Evolutionary conservation across 2,113 vertebrate species (phyloP), one percentile per base, ranked within the genome.

Genomic region (Chitala chitala): DNA sequence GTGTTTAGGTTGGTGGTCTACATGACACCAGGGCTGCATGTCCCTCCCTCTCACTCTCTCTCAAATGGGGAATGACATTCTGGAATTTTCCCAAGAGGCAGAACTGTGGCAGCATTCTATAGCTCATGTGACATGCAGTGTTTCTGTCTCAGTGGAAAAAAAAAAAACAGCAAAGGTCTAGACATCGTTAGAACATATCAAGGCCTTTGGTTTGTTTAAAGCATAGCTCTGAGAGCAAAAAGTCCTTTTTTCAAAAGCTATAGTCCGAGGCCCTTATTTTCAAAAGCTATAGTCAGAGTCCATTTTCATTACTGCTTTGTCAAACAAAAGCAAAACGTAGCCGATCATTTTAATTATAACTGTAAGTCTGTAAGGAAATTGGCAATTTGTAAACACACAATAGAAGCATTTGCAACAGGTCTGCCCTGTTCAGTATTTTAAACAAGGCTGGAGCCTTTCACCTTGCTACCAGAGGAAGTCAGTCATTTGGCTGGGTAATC

Each of bases 401-500:
- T 22, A 17, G 15, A 20, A 0, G 38, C 24, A n/a, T 2, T 66
- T 66, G 38, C 7, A 12, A n/a, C 40, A 46, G 40, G 20, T 66
- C 15, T 1, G 24, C 10, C 4, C 31, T 5, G 4, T 24, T n/a
- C 26, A 5, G 5, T 44, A 29, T 26, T 15, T 29, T 24, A 7
- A 17, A 7, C 15, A 3, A 42, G 36, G 10, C 12, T 15, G 4
- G 13, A 12, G 8, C 24, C 48, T 24, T 42, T 38, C 24, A 44
- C 1, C 6, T 42, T 71, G 10, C 44, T 54, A 42, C 29, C 10
- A 40, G 70, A 38, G n/a, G 36, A 71, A 42, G 36, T 71, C 53
- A 58, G 12, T 42, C 36, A 26, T 71, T 71, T 55, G 31, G 69
- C 51, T 6, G 51, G 44, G 70, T 72, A 20, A 56, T 6, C 31